These are phyloP conservation scores for Nematopogon swammerdamellus DNA, from an alignment of 2,888 invertebrate genomes.

Conservation along the genomic window DNA sequence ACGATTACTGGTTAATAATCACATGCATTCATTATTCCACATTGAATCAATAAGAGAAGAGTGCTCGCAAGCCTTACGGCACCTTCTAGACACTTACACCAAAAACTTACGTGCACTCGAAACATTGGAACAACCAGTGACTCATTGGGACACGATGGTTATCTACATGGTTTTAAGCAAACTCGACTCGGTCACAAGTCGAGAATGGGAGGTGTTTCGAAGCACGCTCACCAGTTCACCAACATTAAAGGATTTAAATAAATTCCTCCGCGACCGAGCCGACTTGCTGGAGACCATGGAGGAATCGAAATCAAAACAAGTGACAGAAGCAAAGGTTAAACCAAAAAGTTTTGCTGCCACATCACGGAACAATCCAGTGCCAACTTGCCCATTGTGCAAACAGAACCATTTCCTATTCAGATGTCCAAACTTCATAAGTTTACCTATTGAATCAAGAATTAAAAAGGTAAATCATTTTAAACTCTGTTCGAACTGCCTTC, in stretches of 20 bases:
- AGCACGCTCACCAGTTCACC: not conserved
- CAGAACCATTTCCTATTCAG: constrained; percentile 5
- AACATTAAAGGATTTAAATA: not conserved
- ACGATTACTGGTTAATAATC: not conserved
- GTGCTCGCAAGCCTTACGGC: too few relatives aligned
- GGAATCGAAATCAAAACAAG: not conserved
- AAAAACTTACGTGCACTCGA: constrained; percentile 1
- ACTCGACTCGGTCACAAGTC: not conserved
- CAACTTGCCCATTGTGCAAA: constrained; percentile 4
- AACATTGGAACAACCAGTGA: not conserved
- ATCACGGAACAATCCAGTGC: not conserved
- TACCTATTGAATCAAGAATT: constrained; percentile 3
- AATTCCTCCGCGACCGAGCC: not conserved
- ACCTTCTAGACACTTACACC: not conserved
- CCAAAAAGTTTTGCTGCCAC: not conserved
- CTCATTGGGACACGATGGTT: constrained; percentile 1
- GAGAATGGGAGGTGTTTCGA: not conserved
- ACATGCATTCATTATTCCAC: not conserved
- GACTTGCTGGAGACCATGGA: not conserved
- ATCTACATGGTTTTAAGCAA: not conserved
- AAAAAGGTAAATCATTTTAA: constrained; percentile 3
- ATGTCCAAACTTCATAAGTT: constrained; percentile 4
- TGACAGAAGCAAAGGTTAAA: not conserved
- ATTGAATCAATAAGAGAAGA: not conserved
- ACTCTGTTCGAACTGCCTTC: constrained; percentile 7